Base-by-base conservation (phyloP, 2,113 vertebrate genomes). In the Hippocampus comes region DNA sequence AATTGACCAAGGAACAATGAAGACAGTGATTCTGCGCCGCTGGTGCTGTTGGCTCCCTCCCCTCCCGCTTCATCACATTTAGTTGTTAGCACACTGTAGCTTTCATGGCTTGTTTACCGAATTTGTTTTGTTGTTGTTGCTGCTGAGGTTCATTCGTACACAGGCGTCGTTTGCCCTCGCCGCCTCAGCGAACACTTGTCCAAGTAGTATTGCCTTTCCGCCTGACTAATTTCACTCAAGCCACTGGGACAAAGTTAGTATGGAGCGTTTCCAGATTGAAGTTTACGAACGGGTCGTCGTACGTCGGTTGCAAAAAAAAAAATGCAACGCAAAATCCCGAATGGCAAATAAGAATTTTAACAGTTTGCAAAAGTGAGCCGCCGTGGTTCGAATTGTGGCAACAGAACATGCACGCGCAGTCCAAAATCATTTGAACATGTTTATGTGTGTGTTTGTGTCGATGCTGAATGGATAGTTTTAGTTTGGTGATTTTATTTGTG, bases 381-480 rank as follows among this genome's bases (percentile, higher is more conserved):
- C 64, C 64, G 17, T 17, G n/a, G 68, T 61, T 49, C 27, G 77
- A 66, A 41, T 59, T 76, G 8, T n/a, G 25, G 23, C 57, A 67
- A 79, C 78, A 68, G 63, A 68, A 51, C 61, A 57, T 17, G 27
- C 0, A 51, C 68, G 73, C 71, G 70, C 56, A 75, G 66, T 51
- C 74, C 72, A 27, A 46, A 66, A 65, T 82, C 3, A 56, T 87
- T 87, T 85, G 84, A 84, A 79, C 76, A 73, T 76, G 63, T 78
- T 79, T 70, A 12, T 84, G 73, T 56, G 68, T 76, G 70, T 34
- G 30, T 74, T 43, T 67, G 55, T 5, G 2, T 15, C 4, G 34
- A 38, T 38, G 34, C 10, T 65, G 27, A 46, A 23, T 38, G 6
- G 27, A 49, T 79, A 23, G 68, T 77, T 80, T 77, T 80, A 68